These are phyloP conservation scores for Taurulus bubalis DNA, from an alignment of 2,113 vertebrate genomes.

Conservation along the genomic window DNA sequence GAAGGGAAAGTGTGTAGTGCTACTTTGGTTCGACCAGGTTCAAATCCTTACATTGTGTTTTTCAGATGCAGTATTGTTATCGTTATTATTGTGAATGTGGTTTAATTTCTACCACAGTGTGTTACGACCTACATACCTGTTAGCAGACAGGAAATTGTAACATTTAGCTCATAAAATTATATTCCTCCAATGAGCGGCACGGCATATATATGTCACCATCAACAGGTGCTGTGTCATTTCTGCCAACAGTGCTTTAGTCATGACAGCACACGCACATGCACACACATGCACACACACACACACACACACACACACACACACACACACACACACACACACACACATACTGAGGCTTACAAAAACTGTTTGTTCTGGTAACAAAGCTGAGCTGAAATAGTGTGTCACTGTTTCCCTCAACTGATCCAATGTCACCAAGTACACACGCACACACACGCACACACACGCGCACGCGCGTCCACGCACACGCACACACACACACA, in stretches of 20 bases:
- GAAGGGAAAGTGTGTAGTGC: no score
- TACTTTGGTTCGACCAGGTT: no score
- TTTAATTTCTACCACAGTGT: background rate
- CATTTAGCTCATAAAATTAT: slow-evolving; percentile 27
- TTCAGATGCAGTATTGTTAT: background rate
- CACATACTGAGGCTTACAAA: background rate
- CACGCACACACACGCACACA: slow-evolving; percentile 25
- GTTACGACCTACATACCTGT: background rate
- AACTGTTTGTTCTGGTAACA: slow-evolving; percentile 62
- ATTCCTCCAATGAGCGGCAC: slow-evolving; percentile 28
- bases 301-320: slow-evolving; percentile 6
- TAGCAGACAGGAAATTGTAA: slow-evolving; percentile 24
- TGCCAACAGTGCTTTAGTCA: slow-evolving; percentile 18
- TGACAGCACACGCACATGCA: slow-evolving; percentile 5
- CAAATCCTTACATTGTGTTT: background rate
- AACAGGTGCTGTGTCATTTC: slow-evolving; percentile 28
- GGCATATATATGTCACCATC: slow-evolving; percentile 11
- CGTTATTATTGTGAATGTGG: background rate
- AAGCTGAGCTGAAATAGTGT: slow-evolving; percentile 41
- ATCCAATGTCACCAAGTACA: slow-evolving; percentile 22
- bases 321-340: slow-evolving; percentile 6
- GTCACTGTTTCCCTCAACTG: slow-evolving; percentile 37
- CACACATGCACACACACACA: background rate
- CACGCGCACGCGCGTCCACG: slow-evolving; percentile 18
- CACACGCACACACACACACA: slow-evolving; percentile 1